phyloP scores from a whole-genome alignment of 2,113 vertebrate species.

The Microcebus ravelobensis region DNA sequence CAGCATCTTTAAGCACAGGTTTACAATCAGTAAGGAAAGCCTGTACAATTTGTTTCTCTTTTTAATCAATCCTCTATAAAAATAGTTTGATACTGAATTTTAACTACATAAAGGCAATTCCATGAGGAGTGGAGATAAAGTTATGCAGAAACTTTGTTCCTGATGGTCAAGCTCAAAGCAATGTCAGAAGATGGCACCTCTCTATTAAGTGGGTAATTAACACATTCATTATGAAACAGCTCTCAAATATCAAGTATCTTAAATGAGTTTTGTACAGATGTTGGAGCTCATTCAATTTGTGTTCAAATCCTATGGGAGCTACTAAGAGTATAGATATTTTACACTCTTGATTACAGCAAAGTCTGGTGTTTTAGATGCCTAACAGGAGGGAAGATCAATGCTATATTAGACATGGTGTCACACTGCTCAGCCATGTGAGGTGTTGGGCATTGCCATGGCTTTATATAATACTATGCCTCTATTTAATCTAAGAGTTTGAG shows the following conservation, averaged over 20 bases:
- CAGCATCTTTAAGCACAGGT: background rate
- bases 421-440: background rate
- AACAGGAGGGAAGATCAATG: background rate
- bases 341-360: background rate
- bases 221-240: constrained; percentile 43
- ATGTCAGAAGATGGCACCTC: background rate
- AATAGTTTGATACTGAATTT: constrained; percentile 24
- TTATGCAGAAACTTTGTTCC: background rate
- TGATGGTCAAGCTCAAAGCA: constrained; percentile 28
- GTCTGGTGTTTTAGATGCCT: background rate
- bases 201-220: constrained; percentile 44
- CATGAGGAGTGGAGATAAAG: background rate
- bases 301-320: background rate
- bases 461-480: background rate
- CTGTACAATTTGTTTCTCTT: background rate
- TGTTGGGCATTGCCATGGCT: background rate
- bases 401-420: background rate
- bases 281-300: constrained; percentile 53
- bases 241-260: constrained; percentile 30
- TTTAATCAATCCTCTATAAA: background rate
- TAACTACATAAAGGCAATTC: constrained; percentile 16
- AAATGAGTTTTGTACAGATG: constrained; percentile 36
- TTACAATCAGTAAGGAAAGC: constrained; percentile 29
- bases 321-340: background rate
- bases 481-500: background rate